Percentiles rank a stretch among this genome's conserved stretches.
These are phyloP conservation scores for Brachionus paranguensis DNA, from an alignment of 1,140 invertebrate species.

Conservation along the genomic window DNA sequence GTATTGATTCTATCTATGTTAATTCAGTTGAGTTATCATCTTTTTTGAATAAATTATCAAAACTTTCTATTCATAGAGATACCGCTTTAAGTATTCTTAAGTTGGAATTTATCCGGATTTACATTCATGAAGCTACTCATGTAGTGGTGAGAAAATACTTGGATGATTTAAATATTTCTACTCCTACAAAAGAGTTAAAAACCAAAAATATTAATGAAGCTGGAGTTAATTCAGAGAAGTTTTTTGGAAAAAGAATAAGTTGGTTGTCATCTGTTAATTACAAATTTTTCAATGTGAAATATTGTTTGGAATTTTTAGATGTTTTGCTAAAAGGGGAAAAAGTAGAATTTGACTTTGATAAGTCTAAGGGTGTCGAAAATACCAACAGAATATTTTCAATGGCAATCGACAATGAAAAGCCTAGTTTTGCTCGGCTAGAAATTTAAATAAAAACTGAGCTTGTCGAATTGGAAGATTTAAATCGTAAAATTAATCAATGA, in stretches of 20 bases:
- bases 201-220: background rate
- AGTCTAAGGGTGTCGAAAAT: background rate
- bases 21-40: background rate
- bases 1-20: background rate
- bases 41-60: background rate
- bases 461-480: too few species aligned
- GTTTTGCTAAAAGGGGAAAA: background rate
- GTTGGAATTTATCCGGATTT: background rate
- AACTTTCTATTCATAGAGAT: background rate
- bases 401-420: background rate
- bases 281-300: background rate
- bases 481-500: too few species aligned
- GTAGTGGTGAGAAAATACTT: background rate
- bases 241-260: background rate
- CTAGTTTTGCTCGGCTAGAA: background rate
- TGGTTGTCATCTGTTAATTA: background rate
- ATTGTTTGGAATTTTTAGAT: background rate
- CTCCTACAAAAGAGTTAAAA: background rate
- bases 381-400: background rate
- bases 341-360: background rate
- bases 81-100: background rate
- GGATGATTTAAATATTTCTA: background rate
- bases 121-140: background rate
- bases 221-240: background rate
- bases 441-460: too few species aligned